A percentile compares a stretch with the other conserved stretches of the same genome.
These are phyloP conservation scores for Brachionus plicatilis DNA, from an alignment of 1,140 invertebrate genomes.

Conservation along the genomic window DNA sequence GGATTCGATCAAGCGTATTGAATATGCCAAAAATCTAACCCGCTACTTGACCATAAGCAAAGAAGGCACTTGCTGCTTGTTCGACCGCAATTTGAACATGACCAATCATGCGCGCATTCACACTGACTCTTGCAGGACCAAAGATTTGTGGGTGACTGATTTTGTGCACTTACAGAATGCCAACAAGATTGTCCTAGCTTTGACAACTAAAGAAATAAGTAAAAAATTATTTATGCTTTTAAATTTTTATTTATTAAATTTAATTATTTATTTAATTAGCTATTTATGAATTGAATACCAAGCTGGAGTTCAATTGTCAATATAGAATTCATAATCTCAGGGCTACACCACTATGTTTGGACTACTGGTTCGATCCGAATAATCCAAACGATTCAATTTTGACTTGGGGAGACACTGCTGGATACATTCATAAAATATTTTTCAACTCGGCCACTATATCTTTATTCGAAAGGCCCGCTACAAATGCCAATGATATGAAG, in stretches of 20 bases:
- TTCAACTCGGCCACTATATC: conserved; percentile 53
- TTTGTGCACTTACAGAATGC: conserved; percentile 53
- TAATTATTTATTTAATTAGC: conserved; percentile 46
- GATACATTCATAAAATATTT: conserved; percentile 50
- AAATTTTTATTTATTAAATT: background rate
- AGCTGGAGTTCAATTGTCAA: conserved; percentile 54
- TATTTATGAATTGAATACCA: conserved; percentile 55
- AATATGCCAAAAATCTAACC: conserved; percentile 50
- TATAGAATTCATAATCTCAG: conserved; percentile 51
- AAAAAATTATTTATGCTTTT: background rate
- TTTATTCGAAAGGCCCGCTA: conserved; percentile 51
- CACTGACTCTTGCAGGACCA: conserved; percentile 51
- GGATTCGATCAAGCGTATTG: conserved; percentile 51
- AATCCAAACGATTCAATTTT: conserved; percentile 54
- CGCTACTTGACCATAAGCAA: conserved; percentile 54
- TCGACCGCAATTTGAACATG: conserved; percentile 49
- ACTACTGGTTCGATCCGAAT: conserved; percentile 55
- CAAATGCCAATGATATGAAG: conserved; percentile 52
- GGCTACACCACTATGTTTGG: conserved; percentile 52
- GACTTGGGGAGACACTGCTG: conserved; percentile 54
- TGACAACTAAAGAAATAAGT: conserved; percentile 57
- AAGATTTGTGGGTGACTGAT: conserved; percentile 56
- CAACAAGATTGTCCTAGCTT: conserved; percentile 55
- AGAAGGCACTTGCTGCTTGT: conserved; percentile 53
- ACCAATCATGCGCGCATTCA: conserved; percentile 48